Percentiles rank a stretch among this genome's conserved stretches.
phyloP scores from a whole-genome alignment of 2,797 vertebrate genomes.

The Betta splendens region DNA sequence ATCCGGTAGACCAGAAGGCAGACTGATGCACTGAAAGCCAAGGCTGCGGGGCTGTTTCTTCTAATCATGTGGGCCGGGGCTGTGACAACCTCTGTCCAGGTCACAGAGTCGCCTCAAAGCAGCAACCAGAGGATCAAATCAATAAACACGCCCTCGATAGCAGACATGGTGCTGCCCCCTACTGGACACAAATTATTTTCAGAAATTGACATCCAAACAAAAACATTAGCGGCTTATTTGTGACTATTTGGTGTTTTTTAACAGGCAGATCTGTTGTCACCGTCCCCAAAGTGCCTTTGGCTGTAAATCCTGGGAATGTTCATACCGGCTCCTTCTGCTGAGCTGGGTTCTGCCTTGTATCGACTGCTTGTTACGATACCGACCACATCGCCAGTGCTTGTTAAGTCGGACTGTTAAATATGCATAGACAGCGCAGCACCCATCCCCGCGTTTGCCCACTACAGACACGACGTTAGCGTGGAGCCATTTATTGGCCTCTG shows the following conservation, averaged over 20 bases:
- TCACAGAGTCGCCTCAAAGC: constrained; percentile 6
- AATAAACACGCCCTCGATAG: not conserved
- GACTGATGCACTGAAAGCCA: constrained; percentile 63
- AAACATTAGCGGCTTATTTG: not conserved
- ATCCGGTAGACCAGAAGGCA: constrained; percentile 54
- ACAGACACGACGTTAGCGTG: constrained; percentile 4
- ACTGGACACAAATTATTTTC: constrained; percentile 39
- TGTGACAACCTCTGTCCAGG: constrained; percentile 64
- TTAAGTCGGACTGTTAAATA: constrained; percentile 37
- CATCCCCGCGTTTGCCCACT: constrained; percentile 5
- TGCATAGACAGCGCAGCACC: constrained; percentile 29
- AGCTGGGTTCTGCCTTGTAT: constrained; percentile 26
- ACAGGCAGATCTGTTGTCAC: constrained; percentile 53
- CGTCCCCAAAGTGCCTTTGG: constrained; percentile 32
- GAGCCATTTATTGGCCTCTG: constrained; percentile 6
- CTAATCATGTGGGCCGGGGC: constrained; percentile 52
- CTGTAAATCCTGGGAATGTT: constrained; percentile 29
- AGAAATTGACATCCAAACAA: not conserved
- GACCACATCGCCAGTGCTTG: constrained; percentile 42
- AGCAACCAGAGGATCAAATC: not conserved
- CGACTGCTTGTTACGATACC: constrained; percentile 48
- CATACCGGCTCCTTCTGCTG: constrained; percentile 13
- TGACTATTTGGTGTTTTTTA: not conserved
- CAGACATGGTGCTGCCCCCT: constrained; percentile 64
- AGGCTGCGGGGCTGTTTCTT: constrained; percentile 54